Conservation (phyloP, 1,140 invertebrate species). For the Harlomillsia oculata region DNA sequence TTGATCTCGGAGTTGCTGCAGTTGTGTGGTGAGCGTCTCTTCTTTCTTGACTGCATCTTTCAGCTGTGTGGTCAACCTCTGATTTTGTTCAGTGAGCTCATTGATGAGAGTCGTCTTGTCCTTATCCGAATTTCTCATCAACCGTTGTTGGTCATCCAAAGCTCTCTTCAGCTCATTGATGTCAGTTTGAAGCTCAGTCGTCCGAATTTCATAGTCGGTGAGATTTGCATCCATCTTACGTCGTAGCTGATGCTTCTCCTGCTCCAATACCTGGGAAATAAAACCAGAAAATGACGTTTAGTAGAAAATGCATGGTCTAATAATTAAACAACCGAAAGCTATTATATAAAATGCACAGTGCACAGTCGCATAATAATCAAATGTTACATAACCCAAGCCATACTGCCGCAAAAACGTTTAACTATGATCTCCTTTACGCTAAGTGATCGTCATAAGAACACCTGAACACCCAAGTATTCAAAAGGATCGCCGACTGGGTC, state of each 20-base stretch:
- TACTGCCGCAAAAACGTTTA: no score
- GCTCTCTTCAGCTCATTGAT: constrained; percentile 57
- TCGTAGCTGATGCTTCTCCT: constrained; percentile 78
- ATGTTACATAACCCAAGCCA: no score
- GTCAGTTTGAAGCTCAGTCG: constrained; percentile 78
- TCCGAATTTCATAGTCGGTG: constrained; percentile 77
- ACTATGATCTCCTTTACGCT: no score
- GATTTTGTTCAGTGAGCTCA: constrained; percentile 82
- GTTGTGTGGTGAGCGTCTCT: constrained; percentile 64
- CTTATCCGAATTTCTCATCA: constrained; percentile 61
- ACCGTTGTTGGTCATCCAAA: constrained; percentile 51
- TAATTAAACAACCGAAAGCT: no score
- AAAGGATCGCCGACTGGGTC: no score
- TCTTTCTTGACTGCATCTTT: constrained; percentile 59
- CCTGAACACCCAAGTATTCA: no score
- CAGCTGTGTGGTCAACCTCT: constrained; percentile 72
- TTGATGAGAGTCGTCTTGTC: constrained; percentile 67
- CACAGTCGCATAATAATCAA: background rate
- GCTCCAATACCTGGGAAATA: constrained; percentile 70
- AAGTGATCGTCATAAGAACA: no score
- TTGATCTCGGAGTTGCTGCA: constrained; percentile 72
- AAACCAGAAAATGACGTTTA: no score
- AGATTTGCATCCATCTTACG: constrained; percentile 71
- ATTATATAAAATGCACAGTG: background rate
- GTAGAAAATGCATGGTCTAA: no score